Conservation (phyloP, 2,113 vertebrate species). For the Platichthys stellatus region DNA sequence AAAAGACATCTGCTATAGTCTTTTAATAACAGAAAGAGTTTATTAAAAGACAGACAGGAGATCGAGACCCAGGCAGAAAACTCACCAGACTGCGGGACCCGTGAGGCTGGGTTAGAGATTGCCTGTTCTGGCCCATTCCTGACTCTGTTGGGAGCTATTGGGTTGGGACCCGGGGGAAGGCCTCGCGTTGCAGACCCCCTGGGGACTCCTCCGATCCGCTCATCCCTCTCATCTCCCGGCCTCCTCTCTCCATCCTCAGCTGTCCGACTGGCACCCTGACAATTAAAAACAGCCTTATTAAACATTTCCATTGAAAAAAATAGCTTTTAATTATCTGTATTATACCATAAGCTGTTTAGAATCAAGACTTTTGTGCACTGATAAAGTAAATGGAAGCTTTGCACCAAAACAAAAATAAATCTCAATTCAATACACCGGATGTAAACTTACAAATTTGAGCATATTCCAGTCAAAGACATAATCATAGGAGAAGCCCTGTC, state of each 20-base stretch:
- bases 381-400: too few species aligned
- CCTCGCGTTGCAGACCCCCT: constrained; percentile 82
- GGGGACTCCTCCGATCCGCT: constrained; percentile 89
- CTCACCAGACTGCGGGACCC: constrained; percentile 95
- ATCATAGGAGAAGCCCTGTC: constrained; percentile 97
- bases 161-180: constrained; percentile 84
- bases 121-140: constrained; percentile 91
- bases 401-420: too few species aligned
- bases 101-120: constrained; percentile 91
- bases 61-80: background rate
- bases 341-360: background rate
- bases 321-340: background rate
- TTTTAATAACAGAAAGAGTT: background rate
- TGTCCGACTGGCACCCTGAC: constrained; percentile 92
- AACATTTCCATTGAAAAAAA: background rate
- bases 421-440: background rate
- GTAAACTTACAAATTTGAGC: constrained; percentile 95
- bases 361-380: background rate
- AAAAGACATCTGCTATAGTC: background rate
- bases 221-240: constrained; percentile 88
- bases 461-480: constrained; percentile 99
- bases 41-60: background rate
- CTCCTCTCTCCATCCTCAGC: constrained; percentile 92
- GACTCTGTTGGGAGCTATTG: constrained; percentile 88
- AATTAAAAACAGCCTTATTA: background rate